These are phyloP conservation scores for Volucella zonaria DNA, from an alignment of 2,888 invertebrate genomes.

Conservation along the genomic window DNA sequence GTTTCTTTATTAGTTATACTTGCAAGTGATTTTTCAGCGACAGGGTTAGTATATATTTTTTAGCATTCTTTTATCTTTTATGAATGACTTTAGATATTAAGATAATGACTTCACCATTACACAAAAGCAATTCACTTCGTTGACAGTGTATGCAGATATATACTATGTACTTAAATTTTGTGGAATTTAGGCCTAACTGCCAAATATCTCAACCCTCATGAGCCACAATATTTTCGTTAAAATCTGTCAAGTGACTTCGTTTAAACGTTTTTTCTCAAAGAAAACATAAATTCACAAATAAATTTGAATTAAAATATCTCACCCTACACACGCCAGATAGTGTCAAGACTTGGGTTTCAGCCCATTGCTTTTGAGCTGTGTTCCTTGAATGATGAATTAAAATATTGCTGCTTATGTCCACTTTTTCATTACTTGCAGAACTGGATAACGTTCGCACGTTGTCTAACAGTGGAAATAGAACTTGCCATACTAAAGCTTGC, in stretches of 20 bases:
- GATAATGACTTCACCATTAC: no score
- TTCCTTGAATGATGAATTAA: slow-evolving; percentile 99
- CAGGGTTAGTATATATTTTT: no score
- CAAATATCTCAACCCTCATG: no score
- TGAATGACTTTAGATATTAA: no score
- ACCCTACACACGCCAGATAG: slow-evolving; percentile 95
- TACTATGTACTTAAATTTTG: no score
- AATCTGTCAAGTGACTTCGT: not conserved
- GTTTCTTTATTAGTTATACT: no score
- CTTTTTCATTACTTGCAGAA: slow-evolving; percentile 87
- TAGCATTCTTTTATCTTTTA: no score
- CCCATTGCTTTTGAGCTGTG: slow-evolving; percentile 99
- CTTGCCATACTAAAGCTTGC: slow-evolving; percentile 97
- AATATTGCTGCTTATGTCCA: slow-evolving; percentile 95
- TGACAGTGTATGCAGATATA: no score
- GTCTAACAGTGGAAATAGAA: slow-evolving; percentile 96
- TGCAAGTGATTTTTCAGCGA: no score
- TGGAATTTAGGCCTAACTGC: no score
- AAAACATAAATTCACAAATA: slow-evolving; percentile 6
- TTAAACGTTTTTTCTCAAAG: not conserved
- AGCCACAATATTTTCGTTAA: no score
- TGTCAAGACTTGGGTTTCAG: slow-evolving; percentile 96
- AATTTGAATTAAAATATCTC: slow-evolving; percentile 16
- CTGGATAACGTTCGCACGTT: slow-evolving; percentile 90
- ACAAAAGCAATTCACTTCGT: no score